Conservation (phyloP, 2,888 invertebrate species). For the Drosophila borborema region DNA sequence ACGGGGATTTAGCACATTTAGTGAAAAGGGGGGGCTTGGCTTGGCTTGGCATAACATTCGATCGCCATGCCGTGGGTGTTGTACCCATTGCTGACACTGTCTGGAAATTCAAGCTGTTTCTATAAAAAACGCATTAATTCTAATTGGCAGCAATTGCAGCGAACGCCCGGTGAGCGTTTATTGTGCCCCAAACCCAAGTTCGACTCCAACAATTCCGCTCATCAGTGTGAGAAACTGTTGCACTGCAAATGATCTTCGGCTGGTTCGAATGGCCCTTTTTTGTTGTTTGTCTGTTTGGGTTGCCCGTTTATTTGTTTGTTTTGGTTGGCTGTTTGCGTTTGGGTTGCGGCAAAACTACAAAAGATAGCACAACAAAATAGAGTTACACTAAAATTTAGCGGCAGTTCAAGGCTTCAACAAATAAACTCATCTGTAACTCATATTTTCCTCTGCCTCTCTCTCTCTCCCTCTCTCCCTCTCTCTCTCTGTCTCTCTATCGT, state of each 20-base stretch:
- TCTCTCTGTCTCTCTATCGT: background rate
- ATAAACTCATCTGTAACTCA: slow-evolving; percentile 54
- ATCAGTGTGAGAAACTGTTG: slow-evolving; percentile 52
- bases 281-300: slow-evolving; percentile 4
- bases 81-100: slow-evolving; percentile 48
- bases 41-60: background rate
- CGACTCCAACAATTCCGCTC: slow-evolving; percentile 18
- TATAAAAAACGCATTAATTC: slow-evolving; percentile 82
- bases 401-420: slow-evolving; percentile 70
- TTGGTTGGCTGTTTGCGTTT: slow-evolving; percentile 41
- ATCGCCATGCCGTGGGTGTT: slow-evolving; percentile 40
- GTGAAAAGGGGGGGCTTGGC: slow-evolving; percentile 13
- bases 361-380: slow-evolving; percentile 58
- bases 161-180: slow-evolving; percentile 61
- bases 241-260: slow-evolving; percentile 12
- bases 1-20: slow-evolving; percentile 24
- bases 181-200: slow-evolving; percentile 12
- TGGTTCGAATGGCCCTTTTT: slow-evolving; percentile 14
- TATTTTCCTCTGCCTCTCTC: background rate
- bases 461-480: background rate
- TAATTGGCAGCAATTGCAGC: slow-evolving; percentile 80
- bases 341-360: slow-evolving; percentile 73
- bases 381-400: slow-evolving; percentile 80
- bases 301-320: slow-evolving; percentile 6
- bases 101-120: slow-evolving; percentile 69